Evolutionary conservation across 2,797 vertebrate species (phyloP), one percentile per base, ranked within the genome.

Genomic region (Macropodus opercularis): DNA sequence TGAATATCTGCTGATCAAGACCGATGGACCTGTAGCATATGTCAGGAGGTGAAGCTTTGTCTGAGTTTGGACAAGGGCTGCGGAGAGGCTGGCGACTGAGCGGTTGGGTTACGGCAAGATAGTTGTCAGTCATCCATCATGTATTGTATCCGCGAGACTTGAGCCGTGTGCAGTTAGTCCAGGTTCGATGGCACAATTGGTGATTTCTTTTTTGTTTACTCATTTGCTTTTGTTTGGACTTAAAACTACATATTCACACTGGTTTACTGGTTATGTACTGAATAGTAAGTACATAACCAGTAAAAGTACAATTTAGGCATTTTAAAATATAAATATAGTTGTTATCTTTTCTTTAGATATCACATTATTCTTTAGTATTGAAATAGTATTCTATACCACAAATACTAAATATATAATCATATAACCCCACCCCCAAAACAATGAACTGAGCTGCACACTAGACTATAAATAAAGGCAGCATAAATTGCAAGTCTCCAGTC

Each of bases 401-500:
- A 13, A n/a, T n/a, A n/a, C n/a, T n/a, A n/a, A n/a, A n/a, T n/a
- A n/a, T n/a, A n/a, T n/a, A n/a, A n/a, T n/a, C n/a, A n/a, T n/a
- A n/a, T n/a, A n/a, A n/a, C n/a, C n/a, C n/a, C n/a, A n/a, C n/a
- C n/a, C 10, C 10, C 4, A 10, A 3, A 32, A 11, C n/a, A 32
- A 29, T 17, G 15, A n/a, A 42, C 27, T 46, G 53, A 56, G 35
- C 24, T 42, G 8, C 4, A 0, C 13, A 26, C 43, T 31, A 1
- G 2, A 13, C 50, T 60, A 35, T 59, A 65, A 73, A 83, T 50
- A 57, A 58, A 44, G n/a, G 21, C 59, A 60, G 61, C 63, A 72
- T 61, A 52, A 68, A 70, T 64, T 58, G 44, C 51, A 65, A 63
- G 17, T 81, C 71, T 67, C 69, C 42, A 36, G 87, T 88, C 88